Evolutionary conservation across 2,888 invertebrate genomes (phyloP).

Genomic region (Melikaiella ostensackeni): DNA sequence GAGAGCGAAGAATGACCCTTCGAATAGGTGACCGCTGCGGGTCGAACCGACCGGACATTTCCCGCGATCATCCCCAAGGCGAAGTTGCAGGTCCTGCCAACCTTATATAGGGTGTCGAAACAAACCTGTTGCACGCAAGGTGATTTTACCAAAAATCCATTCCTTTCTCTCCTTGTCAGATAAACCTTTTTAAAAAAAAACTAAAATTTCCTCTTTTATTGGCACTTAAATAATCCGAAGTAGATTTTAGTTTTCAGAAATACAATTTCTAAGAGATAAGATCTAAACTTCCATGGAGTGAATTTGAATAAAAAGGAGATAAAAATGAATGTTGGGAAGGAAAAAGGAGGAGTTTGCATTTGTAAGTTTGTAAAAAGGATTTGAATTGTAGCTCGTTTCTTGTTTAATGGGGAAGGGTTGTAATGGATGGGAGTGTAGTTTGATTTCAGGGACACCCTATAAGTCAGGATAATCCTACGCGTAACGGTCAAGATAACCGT

Average conservation of each 20-base stretch:
- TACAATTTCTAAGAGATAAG: slow-evolving; percentile 5
- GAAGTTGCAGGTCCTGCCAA: slow-evolving; percentile 19
- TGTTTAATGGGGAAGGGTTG: background rate
- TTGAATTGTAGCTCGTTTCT: background rate
- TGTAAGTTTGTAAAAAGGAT: background rate
- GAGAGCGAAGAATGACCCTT: slow-evolving; percentile 72
- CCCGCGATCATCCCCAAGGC: slow-evolving; percentile 64
- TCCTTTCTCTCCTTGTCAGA: background rate
- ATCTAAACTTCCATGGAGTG: background rate
- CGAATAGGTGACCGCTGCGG: slow-evolving; percentile 64
- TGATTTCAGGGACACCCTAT: slow-evolving; percentile 19
- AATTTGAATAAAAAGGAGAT: slow-evolving; percentile 14
- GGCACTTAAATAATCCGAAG: background rate
- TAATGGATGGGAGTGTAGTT: slow-evolving; percentile 8
- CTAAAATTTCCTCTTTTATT: background rate
- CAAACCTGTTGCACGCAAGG: slow-evolving; percentile 4
- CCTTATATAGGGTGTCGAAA: slow-evolving; percentile 50
- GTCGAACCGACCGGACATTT: slow-evolving; percentile 69
- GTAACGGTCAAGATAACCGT: slow-evolving; percentile 34
- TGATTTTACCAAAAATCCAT: background rate
- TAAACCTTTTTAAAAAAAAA: background rate
- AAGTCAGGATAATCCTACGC: slow-evolving; percentile 24
- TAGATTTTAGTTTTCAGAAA: background rate
- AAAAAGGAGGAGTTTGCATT: slow-evolving; percentile 1
- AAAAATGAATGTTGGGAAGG: background rate